These are phyloP conservation scores for Lucilia cuprina DNA, from an alignment of 1,140 invertebrate species.

Conservation along the genomic window DNA sequence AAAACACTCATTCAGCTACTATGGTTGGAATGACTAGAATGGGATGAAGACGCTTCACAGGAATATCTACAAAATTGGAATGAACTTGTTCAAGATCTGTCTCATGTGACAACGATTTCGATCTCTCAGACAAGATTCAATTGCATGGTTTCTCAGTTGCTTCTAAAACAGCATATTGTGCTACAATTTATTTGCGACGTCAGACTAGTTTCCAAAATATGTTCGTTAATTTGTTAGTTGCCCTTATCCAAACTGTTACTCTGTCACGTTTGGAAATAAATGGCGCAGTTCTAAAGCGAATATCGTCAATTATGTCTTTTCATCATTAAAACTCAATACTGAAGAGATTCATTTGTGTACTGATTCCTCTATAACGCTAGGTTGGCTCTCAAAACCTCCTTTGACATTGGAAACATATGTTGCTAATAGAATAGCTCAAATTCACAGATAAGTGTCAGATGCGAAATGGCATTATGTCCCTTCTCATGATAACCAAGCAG, in stretches of 20 bases:
- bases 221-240: neutral
- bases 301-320: too few species aligned
- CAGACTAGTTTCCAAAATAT: neutral
- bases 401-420: slow-evolving; percentile 20
- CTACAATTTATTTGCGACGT: neutral
- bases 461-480: slow-evolving; percentile 22
- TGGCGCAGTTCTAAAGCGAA: neutral
- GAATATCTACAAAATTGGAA: neutral
- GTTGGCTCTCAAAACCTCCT: slow-evolving; percentile 24
- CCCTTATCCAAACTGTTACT: neutral
- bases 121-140: neutral
- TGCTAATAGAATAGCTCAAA: slow-evolving; percentile 1
- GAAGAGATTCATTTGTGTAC: neutral
- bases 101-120: neutral
- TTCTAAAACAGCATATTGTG: neutral
- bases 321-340: neutral
- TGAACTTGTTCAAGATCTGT: neutral
- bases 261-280: neutral
- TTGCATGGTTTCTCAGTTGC: neutral
- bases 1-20: neutral
- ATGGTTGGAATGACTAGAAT: neutral
- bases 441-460: neutral
- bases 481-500: neutral
- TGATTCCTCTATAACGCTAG: neutral
- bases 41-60: neutral